phyloP scores from a whole-genome alignment of 2,888 invertebrate genomes.

The Lasioglossum villosulum region DNA sequence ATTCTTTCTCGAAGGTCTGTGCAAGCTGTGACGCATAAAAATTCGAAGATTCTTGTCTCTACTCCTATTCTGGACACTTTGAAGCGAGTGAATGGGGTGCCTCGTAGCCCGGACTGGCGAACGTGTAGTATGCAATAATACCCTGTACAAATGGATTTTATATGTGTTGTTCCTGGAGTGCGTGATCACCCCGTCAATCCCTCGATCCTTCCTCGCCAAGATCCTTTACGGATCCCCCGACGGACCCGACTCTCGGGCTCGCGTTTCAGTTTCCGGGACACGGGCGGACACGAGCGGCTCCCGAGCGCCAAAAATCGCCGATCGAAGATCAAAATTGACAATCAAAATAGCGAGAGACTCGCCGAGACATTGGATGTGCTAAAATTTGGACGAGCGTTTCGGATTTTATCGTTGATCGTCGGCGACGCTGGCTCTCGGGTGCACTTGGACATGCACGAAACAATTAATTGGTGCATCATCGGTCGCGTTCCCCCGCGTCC shows the following conservation, averaged over 20 bases:
- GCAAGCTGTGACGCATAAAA: background rate
- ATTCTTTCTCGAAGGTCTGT: background rate
- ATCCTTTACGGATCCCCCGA: constrained; percentile 23
- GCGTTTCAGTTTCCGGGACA: constrained; percentile 28
- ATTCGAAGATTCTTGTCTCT: background rate
- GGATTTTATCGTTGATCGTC: constrained; percentile 13
- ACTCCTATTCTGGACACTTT: constrained; percentile 38
- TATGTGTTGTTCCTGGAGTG: constrained; percentile 65
- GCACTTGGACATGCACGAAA: background rate
- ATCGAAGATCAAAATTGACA: constrained; percentile 57
- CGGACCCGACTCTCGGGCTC: background rate
- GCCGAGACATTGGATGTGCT: background rate
- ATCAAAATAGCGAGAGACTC: constrained; percentile 45
- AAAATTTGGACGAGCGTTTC: background rate
- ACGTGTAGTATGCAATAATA: constrained; percentile 80
- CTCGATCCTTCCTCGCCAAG: constrained; percentile 16
- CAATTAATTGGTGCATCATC: constrained; percentile 4
- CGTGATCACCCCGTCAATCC: constrained; percentile 19
- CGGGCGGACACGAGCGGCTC: constrained; percentile 12
- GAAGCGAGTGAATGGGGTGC: constrained; percentile 53
- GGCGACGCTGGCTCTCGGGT: constrained; percentile 44
- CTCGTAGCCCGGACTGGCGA: constrained; percentile 58
- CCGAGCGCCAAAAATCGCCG: constrained; percentile 47
- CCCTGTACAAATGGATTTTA: constrained; percentile 74
- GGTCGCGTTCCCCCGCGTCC: constrained; percentile 9